Percentiles rank a stretch among this genome's conserved stretches.
These are phyloP conservation scores for Cephalotes varians DNA, from an alignment of 2,888 invertebrate genomes.

Conservation along the genomic window DNA sequence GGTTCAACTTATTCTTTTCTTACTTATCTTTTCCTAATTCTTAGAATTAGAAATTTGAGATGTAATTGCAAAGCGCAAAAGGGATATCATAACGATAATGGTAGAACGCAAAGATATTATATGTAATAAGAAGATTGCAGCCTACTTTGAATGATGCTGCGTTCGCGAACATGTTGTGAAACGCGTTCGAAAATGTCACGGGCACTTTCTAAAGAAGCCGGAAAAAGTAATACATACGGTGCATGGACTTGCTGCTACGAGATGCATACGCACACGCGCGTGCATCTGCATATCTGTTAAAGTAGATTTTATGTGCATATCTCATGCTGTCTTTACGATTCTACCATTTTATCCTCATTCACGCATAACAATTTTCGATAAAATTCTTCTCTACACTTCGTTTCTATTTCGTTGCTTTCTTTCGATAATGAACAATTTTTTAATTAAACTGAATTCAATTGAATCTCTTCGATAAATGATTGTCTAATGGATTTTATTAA, in stretches of 20 bases:
- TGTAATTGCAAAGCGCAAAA: conserved; percentile 19
- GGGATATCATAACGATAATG: conserved; percentile 20
- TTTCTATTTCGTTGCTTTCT: neutral
- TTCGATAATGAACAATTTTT: neutral
- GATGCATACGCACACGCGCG: neutral
- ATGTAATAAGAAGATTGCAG: conserved; percentile 52
- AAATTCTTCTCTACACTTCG: neutral
- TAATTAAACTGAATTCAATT: conserved; percentile 20
- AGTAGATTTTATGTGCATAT: conserved; percentile 9
- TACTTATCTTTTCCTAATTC: neutral
- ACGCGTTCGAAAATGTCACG: conserved; percentile 68
- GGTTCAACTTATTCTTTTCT: too few species aligned
- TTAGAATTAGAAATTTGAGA: conserved; percentile 23
- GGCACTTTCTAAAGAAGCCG: conserved; percentile 67
- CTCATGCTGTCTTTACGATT: neutral
- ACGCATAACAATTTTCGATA: neutral
- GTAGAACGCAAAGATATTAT: conserved; percentile 22
- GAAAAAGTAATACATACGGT: conserved; percentile 61
- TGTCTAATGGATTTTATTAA: conserved; percentile 21
- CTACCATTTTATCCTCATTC: neutral
- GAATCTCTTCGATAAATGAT: neutral
- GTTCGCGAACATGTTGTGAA: conserved; percentile 38
- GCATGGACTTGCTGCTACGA: conserved; percentile 18
- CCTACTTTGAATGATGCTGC: conserved; percentile 40
- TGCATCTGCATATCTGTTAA: conserved; percentile 34